Evolutionary conservation across 2,797 vertebrate genomes (phyloP), one percentile per base, ranked within the genome.

Genomic region (Enoplosus armatus): DNA sequence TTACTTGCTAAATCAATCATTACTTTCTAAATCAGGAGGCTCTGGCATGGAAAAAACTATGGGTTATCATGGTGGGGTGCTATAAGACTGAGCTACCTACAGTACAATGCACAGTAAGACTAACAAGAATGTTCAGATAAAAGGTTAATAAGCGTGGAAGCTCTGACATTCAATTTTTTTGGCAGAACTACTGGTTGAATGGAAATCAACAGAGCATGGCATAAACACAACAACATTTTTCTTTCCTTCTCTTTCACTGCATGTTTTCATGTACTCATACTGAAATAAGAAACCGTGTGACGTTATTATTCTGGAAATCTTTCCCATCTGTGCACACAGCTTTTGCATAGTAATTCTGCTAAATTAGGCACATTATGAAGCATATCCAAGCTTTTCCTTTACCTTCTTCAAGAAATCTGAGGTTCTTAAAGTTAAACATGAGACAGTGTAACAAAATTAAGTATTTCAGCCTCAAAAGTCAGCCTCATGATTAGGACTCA

Each of bases 1-100:
- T 82, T 79, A 72, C 72, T 85, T 56, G 62, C 71, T 78, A 68
- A 88, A 84, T 81, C 68, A 79, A 65, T 83, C 72, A 68, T 78
- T 77, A 56, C 55, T 63, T 72, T 45, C 62, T 77, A 41, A 81
- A 79, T 56, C 50, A 77, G 55, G 58, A 61, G 26, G 64, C 45
- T 31, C 33, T 58, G 37, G 26, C 56, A 77, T 45, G 72, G 29
- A 66, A 72, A 75, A 85, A 71, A 65, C 39, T 86, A 76, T 73
- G 26, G 63, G 50, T 9, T 27, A 54, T 79, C 73, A 66, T 55
- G 39, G 45, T 63, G 18, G 18, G 31, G 22, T 48, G 41, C 31
- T 74, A 51, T 39, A 66, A 39, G 29, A 71, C 45, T 65, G 33
- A 58, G 67, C 51, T 47, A 50, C 51, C 29, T 31, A 33, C 2